Evolutionary conservation across 2,797 vertebrate genomes (phyloP).

Genomic region (Oryzias dopingdopingensis): DNA sequence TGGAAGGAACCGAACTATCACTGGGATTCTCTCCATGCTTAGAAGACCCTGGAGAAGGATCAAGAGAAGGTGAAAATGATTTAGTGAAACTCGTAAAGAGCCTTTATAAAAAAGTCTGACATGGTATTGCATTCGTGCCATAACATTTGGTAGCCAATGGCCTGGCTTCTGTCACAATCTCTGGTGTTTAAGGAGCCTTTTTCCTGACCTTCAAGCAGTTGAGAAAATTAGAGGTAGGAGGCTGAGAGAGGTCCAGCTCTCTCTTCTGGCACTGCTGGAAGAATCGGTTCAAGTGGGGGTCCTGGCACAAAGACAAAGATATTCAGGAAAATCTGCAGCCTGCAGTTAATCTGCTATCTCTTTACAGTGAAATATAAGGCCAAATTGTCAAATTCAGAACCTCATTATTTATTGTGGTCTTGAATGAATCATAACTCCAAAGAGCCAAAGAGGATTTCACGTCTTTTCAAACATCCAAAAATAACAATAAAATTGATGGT

Average conservation of each 20-base stretch:
- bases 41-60: constrained; percentile 84
- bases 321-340: constrained; percentile 19
- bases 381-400: constrained; percentile 10
- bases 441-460: not conserved
- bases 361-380: constrained; percentile 11
- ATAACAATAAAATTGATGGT: not conserved
- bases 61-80: not conserved
- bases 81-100: constrained; percentile 2
- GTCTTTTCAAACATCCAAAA: not conserved
- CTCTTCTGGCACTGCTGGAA: constrained; percentile 97
- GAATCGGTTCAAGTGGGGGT: constrained; percentile 91
- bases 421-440: constrained; percentile 1
- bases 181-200: constrained; percentile 13
- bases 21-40: constrained; percentile 93
- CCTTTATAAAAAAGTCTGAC: constrained; percentile 4
- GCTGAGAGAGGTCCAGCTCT: constrained; percentile 87
- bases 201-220: constrained; percentile 89
- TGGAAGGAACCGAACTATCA: constrained; percentile 93
- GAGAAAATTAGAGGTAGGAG: constrained; percentile 90
- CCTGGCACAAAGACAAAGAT: constrained; percentile 73
- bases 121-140: constrained; percentile 8
- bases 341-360: constrained; percentile 39
- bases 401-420: not conserved
- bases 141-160: not conserved
- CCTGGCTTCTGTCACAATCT: constrained; percentile 13